Conservation (phyloP, 2,797 vertebrate genomes). For the Linurgus olivaceus region DNA sequence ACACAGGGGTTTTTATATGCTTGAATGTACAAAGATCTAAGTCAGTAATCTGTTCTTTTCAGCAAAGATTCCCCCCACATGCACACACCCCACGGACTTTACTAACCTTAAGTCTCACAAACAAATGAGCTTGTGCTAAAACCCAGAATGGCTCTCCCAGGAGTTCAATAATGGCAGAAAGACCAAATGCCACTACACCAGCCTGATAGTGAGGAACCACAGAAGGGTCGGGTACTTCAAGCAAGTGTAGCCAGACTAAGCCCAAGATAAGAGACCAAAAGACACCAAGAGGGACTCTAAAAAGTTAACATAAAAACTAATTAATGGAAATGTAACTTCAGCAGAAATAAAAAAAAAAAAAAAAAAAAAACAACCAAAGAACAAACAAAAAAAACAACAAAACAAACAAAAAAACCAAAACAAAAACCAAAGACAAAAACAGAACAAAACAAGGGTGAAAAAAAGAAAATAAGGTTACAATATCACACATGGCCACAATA, state of each 20-base stretch:
- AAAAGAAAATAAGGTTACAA: not conserved
- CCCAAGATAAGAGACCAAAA: constrained; percentile 86
- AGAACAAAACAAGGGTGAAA: not conserved
- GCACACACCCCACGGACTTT: not conserved
- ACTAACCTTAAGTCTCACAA: constrained; percentile 90
- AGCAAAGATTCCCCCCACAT: not conserved
- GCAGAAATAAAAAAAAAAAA: not conserved
- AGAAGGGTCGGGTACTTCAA: constrained; percentile 86
- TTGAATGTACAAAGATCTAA: not conserved
- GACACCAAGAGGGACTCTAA: constrained; percentile 88
- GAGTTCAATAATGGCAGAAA: constrained; percentile 90
- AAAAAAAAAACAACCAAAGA: too few species aligned
- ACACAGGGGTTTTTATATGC: not conserved
- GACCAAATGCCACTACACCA: constrained; percentile 87
- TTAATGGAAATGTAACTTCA: not conserved
- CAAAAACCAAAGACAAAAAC: not conserved
- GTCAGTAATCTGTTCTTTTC: not conserved
- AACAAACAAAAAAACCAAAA: not conserved
- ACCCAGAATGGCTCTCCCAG: constrained; percentile 93
- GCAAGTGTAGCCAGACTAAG: constrained; percentile 88
- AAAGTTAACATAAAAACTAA: constrained; percentile 20
- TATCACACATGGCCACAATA: not conserved
- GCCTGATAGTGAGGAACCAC: constrained; percentile 85
- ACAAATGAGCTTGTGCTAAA: constrained; percentile 93
- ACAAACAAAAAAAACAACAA: too few species aligned